Evolutionary conservation across 1,140 invertebrate species (phyloP), one percentile per base, ranked within the genome.

Genomic region (Tetranychus cinnabarinus): DNA sequence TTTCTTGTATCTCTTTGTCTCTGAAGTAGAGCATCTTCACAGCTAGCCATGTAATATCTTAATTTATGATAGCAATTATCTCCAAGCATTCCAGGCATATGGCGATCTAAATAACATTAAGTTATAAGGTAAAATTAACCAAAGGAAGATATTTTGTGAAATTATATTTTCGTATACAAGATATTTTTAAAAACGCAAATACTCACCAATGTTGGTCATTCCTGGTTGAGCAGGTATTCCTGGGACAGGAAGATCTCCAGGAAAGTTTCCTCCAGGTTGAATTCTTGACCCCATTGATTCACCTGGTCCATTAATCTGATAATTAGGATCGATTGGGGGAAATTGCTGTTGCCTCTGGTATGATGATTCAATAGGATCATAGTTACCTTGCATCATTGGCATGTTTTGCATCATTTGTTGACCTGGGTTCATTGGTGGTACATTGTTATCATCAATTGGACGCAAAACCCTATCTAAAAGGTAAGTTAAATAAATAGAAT

Each of bases 1-100:
- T 65, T 39, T 50, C 61, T 47, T 10, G 61, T 57, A 13, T 60
- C 58, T 36, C 62, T 42, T 52, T 63, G 61, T 58, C 61, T 13
- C 35, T 64, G 56, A 10, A 60, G 10, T 12, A 65, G 35, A 39
- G 34, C 58, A 47, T 65, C 62, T 23, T 56, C 47, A 50, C 64
- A 65, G 45, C 34, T 15, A 12, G 52, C 42, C 34, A 39, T 52
- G 42, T 47, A 63, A 36, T 55, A 60, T 23, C 42, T 15, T 23
- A 52, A 36, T 47, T 52, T 58, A 12, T 58, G 34, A 6, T 58
- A 34, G 47, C 63, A 64, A 34, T 59, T 59, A 33, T 52, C 50
- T 31, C 50, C 50, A 52, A 52, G n/a, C 31, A 52, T 33, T 31
- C 50, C 50, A n/a, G 35, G 35, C 31, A 57, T n/a, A n/a, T 57